Percentiles rank a stretch among this genome's conserved stretches.
phyloP scores from a whole-genome alignment of 2,888 invertebrate genomes.

The Scaptomyza parva region DNA sequence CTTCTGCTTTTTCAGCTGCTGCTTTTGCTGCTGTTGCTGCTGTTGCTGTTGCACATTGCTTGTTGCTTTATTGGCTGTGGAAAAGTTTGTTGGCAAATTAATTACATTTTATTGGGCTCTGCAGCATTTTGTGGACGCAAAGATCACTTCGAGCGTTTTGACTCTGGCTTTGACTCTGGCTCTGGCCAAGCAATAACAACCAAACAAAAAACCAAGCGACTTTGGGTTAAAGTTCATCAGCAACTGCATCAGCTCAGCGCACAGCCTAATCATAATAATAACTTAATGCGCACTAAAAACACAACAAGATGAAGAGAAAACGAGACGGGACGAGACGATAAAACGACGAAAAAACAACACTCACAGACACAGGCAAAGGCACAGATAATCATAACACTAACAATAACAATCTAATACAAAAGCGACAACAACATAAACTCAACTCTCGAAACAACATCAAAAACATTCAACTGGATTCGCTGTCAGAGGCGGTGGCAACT shows the following conservation, averaged over 20 bases:
- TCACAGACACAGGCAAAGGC: constrained; percentile 20
- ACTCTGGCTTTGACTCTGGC: not conserved
- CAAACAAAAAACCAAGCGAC: constrained; percentile 8
- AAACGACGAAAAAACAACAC: not conserved
- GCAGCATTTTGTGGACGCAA: constrained; percentile 23
- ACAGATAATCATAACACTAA: constrained; percentile 44
- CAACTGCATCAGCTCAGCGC: not conserved
- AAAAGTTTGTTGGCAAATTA: constrained; percentile 70
- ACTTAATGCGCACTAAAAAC: constrained; percentile 40
- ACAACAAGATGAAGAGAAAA: not conserved
- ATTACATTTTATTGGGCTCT: constrained; percentile 77
- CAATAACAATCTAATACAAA: constrained; percentile 43
- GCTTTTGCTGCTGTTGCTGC: constrained; percentile 1
- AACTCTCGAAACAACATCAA: constrained; percentile 8
- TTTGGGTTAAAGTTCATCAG: constrained; percentile 48
- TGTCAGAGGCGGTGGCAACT: too few species aligned
- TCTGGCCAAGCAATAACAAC: not conserved
- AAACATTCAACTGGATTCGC: constrained; percentile 33
- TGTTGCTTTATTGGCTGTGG: constrained; percentile 67
- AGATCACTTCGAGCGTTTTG: constrained; percentile 17
- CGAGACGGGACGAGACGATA: too few species aligned
- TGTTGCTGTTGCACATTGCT: constrained; percentile 28
- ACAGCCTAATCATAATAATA: constrained; percentile 47
- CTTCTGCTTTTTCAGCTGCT: constrained; percentile 18
- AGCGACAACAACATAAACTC: constrained; percentile 27